Conservation (phyloP, 1,140 invertebrate genomes). For the Pentalonia nigronervosa region DNA sequence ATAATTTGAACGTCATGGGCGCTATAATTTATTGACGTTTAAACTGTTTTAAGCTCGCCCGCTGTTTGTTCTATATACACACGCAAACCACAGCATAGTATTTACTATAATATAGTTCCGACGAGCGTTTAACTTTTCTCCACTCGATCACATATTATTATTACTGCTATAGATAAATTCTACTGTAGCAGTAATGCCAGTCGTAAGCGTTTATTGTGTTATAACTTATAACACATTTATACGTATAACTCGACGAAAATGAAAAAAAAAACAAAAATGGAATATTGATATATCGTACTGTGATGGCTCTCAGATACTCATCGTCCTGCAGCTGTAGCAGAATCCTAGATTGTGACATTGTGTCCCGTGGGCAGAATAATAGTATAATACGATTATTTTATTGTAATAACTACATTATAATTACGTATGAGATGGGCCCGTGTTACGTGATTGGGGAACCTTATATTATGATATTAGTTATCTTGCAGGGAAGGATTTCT, state of each 20-base stretch:
- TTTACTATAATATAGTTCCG: not conserved
- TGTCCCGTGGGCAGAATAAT: no score
- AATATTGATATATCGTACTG: not conserved
- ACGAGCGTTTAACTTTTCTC: not conserved
- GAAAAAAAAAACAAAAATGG: not conserved
- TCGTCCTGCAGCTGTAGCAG: not conserved
- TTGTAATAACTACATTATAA: not conserved
- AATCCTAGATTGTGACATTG: not conserved
- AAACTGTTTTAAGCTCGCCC: constrained; percentile 21
- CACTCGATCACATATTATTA: not conserved
- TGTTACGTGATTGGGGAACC: no score
- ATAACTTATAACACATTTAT: not conserved
- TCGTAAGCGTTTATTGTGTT: not conserved
- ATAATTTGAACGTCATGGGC: constrained; percentile 21
- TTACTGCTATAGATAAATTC: not conserved
- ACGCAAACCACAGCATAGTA: not conserved
- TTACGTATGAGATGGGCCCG: not conserved
- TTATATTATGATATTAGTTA: no score
- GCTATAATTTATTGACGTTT: constrained; percentile 38
- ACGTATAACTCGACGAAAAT: not conserved
- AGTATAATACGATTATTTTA: no score
- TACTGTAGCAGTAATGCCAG: not conserved
- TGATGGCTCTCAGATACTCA: not conserved
- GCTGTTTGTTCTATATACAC: constrained; percentile 6
- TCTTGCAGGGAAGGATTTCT: no score